Evolutionary conservation across 2,888 invertebrate genomes (phyloP).

Genomic region (Actias luna): DNA sequence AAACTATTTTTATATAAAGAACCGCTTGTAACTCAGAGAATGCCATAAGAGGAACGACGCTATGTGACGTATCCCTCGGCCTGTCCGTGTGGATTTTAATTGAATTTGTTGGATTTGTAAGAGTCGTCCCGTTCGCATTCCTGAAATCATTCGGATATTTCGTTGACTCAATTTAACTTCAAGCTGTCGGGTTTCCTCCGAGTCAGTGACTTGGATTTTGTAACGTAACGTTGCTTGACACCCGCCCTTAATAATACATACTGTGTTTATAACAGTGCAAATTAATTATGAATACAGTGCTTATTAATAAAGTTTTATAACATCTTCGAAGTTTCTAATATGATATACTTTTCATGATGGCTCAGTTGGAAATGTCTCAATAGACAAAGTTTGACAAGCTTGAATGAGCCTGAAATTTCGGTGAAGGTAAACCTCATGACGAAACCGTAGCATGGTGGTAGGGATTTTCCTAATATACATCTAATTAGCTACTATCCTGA

Average conservation of each 20-base stretch:
- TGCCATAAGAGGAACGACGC: neutral
- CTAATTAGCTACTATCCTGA: no score
- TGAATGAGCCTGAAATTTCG: no score
- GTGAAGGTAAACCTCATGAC: no score
- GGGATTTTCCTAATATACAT: no score
- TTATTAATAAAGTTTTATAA: no score
- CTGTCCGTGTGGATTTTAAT: constrained; percentile 43
- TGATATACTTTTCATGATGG: no score
- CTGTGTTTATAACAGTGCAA: neutral
- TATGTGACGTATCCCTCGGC: constrained; percentile 17
- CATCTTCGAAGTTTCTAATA: no score
- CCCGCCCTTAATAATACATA: neutral
- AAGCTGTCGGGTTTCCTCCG: neutral
- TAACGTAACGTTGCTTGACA: neutral
- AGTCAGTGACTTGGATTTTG: neutral
- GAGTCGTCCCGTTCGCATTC: constrained; percentile 25
- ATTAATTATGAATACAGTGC: no score
- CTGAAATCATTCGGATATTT: neutral
- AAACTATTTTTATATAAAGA: neutral
- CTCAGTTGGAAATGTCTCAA: no score
- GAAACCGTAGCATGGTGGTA: no score
- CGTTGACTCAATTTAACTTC: neutral
- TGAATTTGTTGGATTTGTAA: constrained; percentile 40
- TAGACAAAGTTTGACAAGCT: no score
- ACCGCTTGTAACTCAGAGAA: neutral